Base-by-base conservation (phyloP, 1,140 invertebrate genomes). In the Micrasema longulum region DNA sequence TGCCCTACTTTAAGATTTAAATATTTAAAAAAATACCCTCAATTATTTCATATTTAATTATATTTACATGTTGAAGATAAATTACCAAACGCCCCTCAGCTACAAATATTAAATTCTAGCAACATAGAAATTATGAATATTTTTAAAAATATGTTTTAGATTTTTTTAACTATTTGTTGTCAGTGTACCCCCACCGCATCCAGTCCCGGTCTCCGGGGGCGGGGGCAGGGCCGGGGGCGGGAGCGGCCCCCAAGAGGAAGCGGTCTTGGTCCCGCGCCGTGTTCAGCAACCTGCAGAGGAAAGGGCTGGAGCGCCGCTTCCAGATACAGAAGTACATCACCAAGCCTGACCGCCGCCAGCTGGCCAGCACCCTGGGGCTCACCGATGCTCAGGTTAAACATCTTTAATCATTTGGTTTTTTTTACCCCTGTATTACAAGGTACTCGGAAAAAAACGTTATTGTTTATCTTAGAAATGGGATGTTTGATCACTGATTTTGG, bases 261-360 rank as follows among this genome's bases (percentile, higher is more conserved):
- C 96, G 96, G 0, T 98, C 98, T 95, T 95, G 98, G 91, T 84
- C 96, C 26, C 84, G 97, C 67, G 96, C 97, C 0, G 97, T 99
- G 0, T 94, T 95, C 84, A 97, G 94, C 53, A 96, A 97, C 79
- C 89, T 96, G 0, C 97, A 99, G 79, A 85, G 97, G 57, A 95
- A 97, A 76, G 97, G 97, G 0, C 85, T 99, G 57, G 97, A 99
- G 84, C 93, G 96, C 76, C 84, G 96, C 77, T 99, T 98, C 83
- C 95, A 97, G 81, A 89, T 97, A n/a, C 97, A 99, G 83, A 98
- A 98, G 82, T 99, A 99, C 82, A 98, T 99, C 78, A 97, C 95
- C 69, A 99, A 99, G 82, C 96, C 96, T 0, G 97, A 99, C 83
- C 89, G 97, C 78, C 95, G 97, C 83, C 97, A 98, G 79, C 84